Evolutionary conservation across 2,797 vertebrate species (phyloP).

Genomic region (Spondyliosoma cantharus): DNA sequence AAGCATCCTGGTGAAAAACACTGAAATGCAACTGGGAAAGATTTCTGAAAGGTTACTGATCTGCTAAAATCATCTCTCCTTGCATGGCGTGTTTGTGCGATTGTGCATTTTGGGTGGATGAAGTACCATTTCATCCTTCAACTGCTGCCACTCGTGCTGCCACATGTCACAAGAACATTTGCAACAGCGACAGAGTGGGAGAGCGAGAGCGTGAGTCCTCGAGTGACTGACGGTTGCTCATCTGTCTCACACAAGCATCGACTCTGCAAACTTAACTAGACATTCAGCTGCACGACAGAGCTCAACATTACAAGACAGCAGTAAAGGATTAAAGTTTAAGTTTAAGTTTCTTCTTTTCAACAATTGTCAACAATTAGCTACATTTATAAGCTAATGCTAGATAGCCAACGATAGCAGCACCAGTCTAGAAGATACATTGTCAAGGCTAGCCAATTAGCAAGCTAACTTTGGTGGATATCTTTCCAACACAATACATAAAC

Average conservation of each 20-base stretch:
- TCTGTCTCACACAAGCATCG: conserved; percentile 12
- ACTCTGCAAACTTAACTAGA: conserved; percentile 36
- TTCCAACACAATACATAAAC: no score
- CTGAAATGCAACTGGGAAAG: not conserved
- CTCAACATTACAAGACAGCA: not conserved
- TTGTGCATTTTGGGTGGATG: not conserved
- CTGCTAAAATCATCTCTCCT: not conserved
- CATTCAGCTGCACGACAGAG: not conserved
- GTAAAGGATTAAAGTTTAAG: not conserved
- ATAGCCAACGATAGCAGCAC: no score
- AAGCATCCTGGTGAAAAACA: not conserved
- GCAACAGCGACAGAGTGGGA: conserved; percentile 4
- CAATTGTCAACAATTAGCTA: no score
- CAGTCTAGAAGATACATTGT: no score
- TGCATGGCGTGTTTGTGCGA: not conserved
- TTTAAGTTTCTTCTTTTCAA: no score
- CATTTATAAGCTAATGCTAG: no score
- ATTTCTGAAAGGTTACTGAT: not conserved
- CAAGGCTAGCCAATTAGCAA: no score
- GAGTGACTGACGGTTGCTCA: conserved; percentile 25
- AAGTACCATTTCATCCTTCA: conserved; percentile 14
- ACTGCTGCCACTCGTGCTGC: conserved; percentile 18
- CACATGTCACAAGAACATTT: conserved; percentile 6
- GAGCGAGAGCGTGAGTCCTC: conserved; percentile 2
- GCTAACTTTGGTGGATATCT: no score